Percentiles rank a stretch among this genome's conserved stretches.
phyloP scores from a whole-genome alignment of 2,888 invertebrate species.

The Brenthis hecate region DNA sequence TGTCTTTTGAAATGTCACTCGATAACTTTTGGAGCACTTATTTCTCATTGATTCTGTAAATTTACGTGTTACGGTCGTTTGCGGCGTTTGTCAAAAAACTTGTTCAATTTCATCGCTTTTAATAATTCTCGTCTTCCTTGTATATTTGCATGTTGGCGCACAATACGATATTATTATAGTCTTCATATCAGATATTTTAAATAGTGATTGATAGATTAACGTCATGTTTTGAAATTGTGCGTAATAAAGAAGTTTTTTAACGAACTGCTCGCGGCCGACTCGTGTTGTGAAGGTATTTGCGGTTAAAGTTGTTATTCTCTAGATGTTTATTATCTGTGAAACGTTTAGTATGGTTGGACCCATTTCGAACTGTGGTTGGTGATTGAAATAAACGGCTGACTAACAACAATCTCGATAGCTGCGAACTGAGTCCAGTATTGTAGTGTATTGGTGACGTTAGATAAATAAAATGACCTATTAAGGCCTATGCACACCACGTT shows the following conservation, averaged over 20 bases:
- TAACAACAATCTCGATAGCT: background rate
- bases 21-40: conserved; percentile 63
- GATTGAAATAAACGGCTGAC: background rate
- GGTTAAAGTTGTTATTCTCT: conserved; percentile 59
- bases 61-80: conserved; percentile 44
- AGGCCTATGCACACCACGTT: no score
- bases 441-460: background rate
- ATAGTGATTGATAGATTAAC: conserved; percentile 52
- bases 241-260: conserved; percentile 65
- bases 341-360: conserved; percentile 55
- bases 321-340: conserved; percentile 58
- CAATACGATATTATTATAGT: conserved; percentile 66
- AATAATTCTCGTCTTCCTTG: conserved; percentile 73
- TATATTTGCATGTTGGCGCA: conserved; percentile 71
- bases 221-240: conserved; percentile 23
- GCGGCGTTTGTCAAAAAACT: conserved; percentile 63
- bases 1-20: conserved; percentile 72
- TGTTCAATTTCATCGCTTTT: conserved; percentile 54
- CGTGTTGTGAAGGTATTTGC: conserved; percentile 37
- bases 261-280: conserved; percentile 48
- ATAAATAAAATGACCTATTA: no score
- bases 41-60: conserved; percentile 64
- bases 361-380: background rate
- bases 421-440: background rate
- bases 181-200: conserved; percentile 75